Conservation (phyloP, 2,797 vertebrate genomes). For the Rhynchonycteris naso region DNA sequence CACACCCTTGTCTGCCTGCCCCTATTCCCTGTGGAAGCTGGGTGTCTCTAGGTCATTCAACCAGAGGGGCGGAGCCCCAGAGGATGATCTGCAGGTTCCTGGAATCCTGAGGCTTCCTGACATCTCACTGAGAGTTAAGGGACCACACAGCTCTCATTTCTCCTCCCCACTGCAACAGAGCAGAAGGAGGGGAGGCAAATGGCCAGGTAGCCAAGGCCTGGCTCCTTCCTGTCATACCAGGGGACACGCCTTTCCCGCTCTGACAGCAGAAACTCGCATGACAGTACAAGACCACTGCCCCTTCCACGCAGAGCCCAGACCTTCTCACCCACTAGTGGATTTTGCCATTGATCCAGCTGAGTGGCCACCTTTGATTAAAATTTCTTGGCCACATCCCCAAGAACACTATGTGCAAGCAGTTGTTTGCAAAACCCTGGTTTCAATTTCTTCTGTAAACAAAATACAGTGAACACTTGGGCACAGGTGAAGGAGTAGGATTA, state of each 20-base stretch:
- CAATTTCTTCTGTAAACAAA: slow-evolving; percentile 46
- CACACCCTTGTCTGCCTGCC: not conserved
- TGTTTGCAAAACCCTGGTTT: slow-evolving; percentile 37
- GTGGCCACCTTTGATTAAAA: not conserved
- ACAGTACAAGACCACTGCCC: not conserved
- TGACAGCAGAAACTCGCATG: not conserved
- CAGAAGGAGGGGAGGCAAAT: not conserved
- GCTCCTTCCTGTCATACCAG: not conserved
- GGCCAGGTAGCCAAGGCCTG: not conserved
- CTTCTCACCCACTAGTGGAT: accelerated
- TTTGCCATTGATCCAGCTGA: not conserved
- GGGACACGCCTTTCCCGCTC: not conserved
- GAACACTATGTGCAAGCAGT: not conserved
- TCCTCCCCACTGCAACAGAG: not conserved
- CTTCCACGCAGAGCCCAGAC: not conserved
- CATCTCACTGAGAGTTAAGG: not conserved
- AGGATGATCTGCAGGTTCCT: not conserved
- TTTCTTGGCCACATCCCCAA: not conserved
- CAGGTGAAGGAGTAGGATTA: not conserved
- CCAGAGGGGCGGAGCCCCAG: not conserved
- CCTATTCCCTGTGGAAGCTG: not conserved
- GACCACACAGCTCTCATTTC: not conserved
- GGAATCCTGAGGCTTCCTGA: not conserved
- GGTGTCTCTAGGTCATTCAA: not conserved
- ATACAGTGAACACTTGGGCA: not conserved